A percentile compares a stretch with the other conserved stretches of the same genome.
Conservation (phyloP, 1,140 invertebrate species). For the Drosophila simulans region DNA sequence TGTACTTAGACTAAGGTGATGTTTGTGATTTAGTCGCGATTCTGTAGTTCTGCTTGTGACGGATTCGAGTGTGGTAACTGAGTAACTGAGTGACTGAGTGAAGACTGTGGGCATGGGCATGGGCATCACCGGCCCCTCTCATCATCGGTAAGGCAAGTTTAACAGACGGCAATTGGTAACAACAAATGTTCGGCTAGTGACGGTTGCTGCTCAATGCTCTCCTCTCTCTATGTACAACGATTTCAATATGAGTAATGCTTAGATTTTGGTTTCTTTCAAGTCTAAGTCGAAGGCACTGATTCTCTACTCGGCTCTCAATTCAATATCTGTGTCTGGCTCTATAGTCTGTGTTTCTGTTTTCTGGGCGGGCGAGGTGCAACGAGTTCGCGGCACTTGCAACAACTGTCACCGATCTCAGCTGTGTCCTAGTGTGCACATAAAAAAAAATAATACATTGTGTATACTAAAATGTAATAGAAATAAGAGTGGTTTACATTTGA, state of each 20-base stretch:
- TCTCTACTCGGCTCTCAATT: conserved; percentile 48
- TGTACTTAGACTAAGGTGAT: conserved; percentile 64
- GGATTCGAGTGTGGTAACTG: conserved; percentile 62
- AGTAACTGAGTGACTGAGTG: conserved; percentile 59
- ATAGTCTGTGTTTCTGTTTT: neutral
- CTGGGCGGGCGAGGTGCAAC: conserved; percentile 63
- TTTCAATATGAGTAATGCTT: conserved; percentile 47
- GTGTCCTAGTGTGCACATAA: conserved; percentile 51
- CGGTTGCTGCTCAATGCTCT: conserved; percentile 56
- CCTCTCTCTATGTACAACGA: conserved; percentile 28
- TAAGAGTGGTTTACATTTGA: conserved; percentile 58
- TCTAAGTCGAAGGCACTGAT: conserved; percentile 81
- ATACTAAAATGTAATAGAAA: conserved; percentile 81
- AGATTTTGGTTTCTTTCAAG: conserved; percentile 62
- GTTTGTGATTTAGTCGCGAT: conserved; percentile 30
- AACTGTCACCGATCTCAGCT: conserved; percentile 57
- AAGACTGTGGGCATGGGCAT: conserved; percentile 7
- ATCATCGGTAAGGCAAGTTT: conserved; percentile 71
- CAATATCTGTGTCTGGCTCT: conserved; percentile 33
- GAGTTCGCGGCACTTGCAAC: conserved; percentile 56
- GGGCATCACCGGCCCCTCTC: conserved; percentile 11
- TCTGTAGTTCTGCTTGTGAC: conserved; percentile 46
- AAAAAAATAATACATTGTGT: conserved; percentile 80
- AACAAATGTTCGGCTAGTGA: conserved; percentile 42
- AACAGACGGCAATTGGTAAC: conserved; percentile 67